Evolutionary conservation across 2,888 invertebrate genomes (phyloP), one percentile per base, ranked within the genome.

Genomic region (Scaptodrosophila latifasciaeformis): DNA sequence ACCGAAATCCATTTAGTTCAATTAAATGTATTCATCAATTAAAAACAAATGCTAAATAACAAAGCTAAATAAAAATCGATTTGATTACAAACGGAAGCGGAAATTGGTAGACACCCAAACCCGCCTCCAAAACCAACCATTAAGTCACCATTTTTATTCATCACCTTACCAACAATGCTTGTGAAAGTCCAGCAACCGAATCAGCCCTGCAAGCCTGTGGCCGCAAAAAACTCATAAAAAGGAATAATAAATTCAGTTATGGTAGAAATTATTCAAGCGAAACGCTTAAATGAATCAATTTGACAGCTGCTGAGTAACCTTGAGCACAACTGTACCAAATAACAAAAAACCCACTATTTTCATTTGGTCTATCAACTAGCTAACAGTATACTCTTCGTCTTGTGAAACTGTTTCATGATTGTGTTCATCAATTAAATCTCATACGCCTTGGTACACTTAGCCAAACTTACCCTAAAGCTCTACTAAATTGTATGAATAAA

Each of bases 11-110:
- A 75, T 79, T 75, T 79, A 54, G 67, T 64, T 65, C 75, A 67
- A 75, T 75, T 80, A 66, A 74, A 74, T 66, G 57, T 70, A 67
- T 77, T 80, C 62, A 74, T 65, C 78, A 77, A 74, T 74, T 74
- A 66, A 75, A 79, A 60, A 61, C 54, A 61, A 68, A 64, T 30
- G 54, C 68, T 59, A 71, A 68, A 50, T 48, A 62, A 55, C 53
- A 58, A 43, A 51, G 47, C 52, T 18, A 37, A 44, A 59, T 51
- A 66, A 60, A 64, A 57, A 59, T 4, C 42, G 51, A 70, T 72
- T 58, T 66, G 57, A 67, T 70, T 70, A 44, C 67, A 29, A 60
- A 29, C 55, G 66, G 65, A 75, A 71, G 58, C 58, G 60, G 69
- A 76, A 75, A 62, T 65, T 67, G 57, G 67, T 59, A 24, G 4